These are phyloP conservation scores for Cheilosia impressa DNA, from an alignment of 2,888 invertebrate species.

Conservation along the genomic window DNA sequence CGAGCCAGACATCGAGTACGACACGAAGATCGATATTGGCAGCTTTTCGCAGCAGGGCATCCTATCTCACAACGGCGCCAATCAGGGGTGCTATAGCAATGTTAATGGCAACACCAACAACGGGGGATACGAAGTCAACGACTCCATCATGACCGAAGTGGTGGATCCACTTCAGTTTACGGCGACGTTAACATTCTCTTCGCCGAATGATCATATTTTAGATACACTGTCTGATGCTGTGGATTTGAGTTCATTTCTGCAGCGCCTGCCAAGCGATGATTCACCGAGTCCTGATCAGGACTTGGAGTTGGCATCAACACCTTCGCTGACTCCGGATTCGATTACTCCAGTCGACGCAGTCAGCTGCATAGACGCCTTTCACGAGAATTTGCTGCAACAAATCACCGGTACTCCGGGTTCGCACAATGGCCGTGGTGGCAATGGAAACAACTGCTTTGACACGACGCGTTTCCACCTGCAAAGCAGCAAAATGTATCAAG, in stretches of 20 bases:
- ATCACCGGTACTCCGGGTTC: conserved; percentile 83
- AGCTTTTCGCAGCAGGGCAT: conserved; percentile 81
- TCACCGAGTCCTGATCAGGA: conserved; percentile 86
- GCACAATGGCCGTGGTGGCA: conserved; percentile 53
- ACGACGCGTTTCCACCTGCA: conserved; percentile 79
- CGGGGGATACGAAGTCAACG: conserved; percentile 85
- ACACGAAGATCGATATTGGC: conserved; percentile 88
- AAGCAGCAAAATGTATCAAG: conserved; percentile 88
- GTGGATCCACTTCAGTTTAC: conserved; percentile 93
- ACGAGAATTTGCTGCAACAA: conserved; percentile 88
- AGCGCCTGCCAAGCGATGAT: conserved; percentile 86
- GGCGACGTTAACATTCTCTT: conserved; percentile 91
- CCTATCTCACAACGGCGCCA: conserved; percentile 83
- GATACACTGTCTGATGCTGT: conserved; percentile 92
- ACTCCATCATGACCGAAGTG: conserved; percentile 89
- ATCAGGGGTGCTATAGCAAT: conserved; percentile 83
- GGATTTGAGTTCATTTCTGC: conserved; percentile 90
- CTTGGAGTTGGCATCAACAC: conserved; percentile 89
- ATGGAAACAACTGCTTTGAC: conserved; percentile 78
- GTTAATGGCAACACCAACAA: conserved; percentile 78
- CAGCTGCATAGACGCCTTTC: conserved; percentile 88
- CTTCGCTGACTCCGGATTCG: conserved; percentile 88
- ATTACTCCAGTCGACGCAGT: conserved; percentile 84
- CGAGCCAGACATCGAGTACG: conserved; percentile 91
- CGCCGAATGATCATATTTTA: conserved; percentile 90